Evolutionary conservation across 2,113 vertebrate species (phyloP).

Genomic region (Puffinus mauretanicus): DNA sequence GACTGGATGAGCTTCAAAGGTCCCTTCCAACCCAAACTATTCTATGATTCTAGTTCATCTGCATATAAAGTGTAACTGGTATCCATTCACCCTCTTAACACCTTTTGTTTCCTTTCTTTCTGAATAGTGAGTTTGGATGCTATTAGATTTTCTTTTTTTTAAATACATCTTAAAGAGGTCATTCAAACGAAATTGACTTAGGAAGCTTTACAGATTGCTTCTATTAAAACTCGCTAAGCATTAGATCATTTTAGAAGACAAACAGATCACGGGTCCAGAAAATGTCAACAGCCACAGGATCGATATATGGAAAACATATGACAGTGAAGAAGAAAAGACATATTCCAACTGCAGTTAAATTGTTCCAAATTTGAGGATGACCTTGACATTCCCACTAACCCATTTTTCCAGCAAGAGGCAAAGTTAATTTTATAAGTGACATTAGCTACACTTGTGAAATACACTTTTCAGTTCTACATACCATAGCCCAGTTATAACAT

Average conservation of each 20-base stretch:
- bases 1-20: too few relatives aligned
- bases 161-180: not conserved
- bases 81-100: not conserved
- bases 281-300: not conserved
- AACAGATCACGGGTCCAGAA: not conserved
- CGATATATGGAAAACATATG: not conserved
- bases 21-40: too few relatives aligned
- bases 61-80: not conserved
- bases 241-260: not conserved
- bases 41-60: not conserved
- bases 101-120: not conserved
- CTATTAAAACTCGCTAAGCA: not conserved
- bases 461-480: not conserved
- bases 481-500: not conserved
- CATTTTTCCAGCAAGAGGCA: not conserved
- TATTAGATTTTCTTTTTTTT: not conserved
- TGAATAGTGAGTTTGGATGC: not conserved
- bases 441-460: not conserved
- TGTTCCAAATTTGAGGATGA: not conserved
- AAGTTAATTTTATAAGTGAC: not conserved
- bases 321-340: not conserved
- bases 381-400: slow-evolving; percentile 22
- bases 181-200: not conserved
- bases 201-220: not conserved
- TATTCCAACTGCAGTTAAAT: not conserved